Base-by-base conservation (phyloP, 1,140 invertebrate genomes). In the Melipona quadrifasciata region DNA sequence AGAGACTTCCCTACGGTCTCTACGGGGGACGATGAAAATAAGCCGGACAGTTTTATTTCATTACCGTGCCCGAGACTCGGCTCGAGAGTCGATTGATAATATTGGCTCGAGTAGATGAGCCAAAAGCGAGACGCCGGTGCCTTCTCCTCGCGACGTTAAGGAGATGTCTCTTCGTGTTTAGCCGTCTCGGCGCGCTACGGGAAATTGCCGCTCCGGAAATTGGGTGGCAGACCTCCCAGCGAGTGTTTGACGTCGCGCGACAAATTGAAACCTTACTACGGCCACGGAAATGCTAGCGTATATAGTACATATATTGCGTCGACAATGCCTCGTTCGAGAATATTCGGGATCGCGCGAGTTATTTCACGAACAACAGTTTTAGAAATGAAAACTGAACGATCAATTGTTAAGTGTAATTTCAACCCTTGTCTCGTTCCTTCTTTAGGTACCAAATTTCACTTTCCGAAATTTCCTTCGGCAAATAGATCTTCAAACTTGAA, bases 121-220 rank as follows among this genome's bases (percentile, higher is more conserved):
- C 72, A 47, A 82, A 74, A 75, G n/a, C 55, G 31, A 39, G 39
- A 47, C 6, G 39, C 39, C 39, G 39, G 39, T 47, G 39, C 39
- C 8, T 47, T 47, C 55, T 31, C 17, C 19, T 74, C 31, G 16
- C 27, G 19, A n/a, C 4, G 47, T 24, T 39, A 27, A 75, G 34
- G 51, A 76, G 51, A 67, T 74, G 80, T 64, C 64, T 65, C 55
- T 67, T 80, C 71, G 61, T 75, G 80, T 76, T 82, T 76, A 75
- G 72, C 47, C 47, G 47, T 53, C 47, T 74, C 70, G 24, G 0
- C 57, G 71, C 27, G 70, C 79, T 51, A 64, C 47, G 75, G 82
- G 82, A 83, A 79, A 83, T 83, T 83, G 65, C 75, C 53, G 55
- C 39, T 61, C 65, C 75, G 82, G 82, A 83, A 83, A 83, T 83